phyloP scores from a whole-genome alignment of 2,113 vertebrate genomes.

The Turnix velox region DNA sequence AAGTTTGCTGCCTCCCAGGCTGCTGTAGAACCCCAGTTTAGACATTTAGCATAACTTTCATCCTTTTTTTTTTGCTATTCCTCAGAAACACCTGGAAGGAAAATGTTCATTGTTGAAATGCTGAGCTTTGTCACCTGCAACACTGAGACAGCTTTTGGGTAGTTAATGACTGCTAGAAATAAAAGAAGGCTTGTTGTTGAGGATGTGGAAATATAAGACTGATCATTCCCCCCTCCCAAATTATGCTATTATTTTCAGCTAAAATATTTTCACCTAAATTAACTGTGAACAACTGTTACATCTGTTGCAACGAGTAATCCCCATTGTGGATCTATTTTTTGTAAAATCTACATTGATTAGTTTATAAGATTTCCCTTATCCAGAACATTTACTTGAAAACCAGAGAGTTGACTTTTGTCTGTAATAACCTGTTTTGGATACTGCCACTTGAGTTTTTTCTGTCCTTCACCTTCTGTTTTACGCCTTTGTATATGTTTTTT shows the following conservation, averaged over 20 bases:
- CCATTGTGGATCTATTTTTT: background rate
- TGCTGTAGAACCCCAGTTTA: background rate
- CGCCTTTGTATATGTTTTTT: background rate
- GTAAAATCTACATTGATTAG: background rate
- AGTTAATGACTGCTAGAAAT: background rate
- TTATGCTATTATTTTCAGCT: background rate
- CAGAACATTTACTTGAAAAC: background rate
- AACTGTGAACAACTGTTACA: too few relatives aligned
- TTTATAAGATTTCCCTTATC: background rate
- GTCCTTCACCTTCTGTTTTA: background rate
- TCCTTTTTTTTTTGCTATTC: background rate
- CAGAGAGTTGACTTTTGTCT: background rate
- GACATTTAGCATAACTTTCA: background rate
- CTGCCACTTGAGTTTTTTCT: background rate
- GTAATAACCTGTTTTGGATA: background rate
- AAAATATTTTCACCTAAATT: too few relatives aligned
- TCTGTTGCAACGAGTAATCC: background rate
- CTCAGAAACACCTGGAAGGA: background rate
- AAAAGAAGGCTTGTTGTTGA: background rate
- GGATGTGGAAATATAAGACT: background rate
- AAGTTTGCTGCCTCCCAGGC: background rate
- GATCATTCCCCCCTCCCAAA: rapidly evolving
- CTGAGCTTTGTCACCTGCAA: background rate
- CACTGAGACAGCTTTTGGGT: background rate
- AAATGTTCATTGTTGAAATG: background rate